Base-by-base conservation (phyloP, 2,113 vertebrate genomes). In the Phaethon lepturus region DNA sequence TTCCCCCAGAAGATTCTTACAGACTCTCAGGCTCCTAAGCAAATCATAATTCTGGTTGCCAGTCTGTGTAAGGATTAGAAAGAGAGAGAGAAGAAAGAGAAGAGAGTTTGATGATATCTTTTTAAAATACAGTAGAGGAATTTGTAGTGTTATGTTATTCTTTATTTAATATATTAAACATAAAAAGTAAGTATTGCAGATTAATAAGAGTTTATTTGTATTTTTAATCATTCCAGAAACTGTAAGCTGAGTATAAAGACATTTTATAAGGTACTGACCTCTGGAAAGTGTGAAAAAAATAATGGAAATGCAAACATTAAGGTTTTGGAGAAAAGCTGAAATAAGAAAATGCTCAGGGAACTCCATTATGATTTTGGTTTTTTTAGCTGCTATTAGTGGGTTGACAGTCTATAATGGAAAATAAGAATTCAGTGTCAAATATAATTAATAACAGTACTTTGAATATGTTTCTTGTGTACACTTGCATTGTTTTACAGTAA, bases 1-100 rank as follows among this genome's bases (percentile, higher is more conserved):
- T 92, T 63, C 2, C 17, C 20, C 35, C 35, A 38, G 15, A 80
- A 95, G 60, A 85, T 73, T 74, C 38, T 94, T 91, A 62, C 55
- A 82, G n/a, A 44, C 75, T 96, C 73, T 94, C 79, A 82, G 79
- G 60, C 58, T 90, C 97, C 63, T 62, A 96, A 93, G 86, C 59
- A 92, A 77, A 87, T 91, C 17, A 6, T 49, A 73, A 47, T 87
- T 96, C 63, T 77, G 49, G 6, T 74, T 96, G 53, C 47, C 60
- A 58, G 49, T 47, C 31, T 89, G 24, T 79, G 20, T 45, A 86
- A 73, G 52, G 10, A 49, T 87, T 78, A 55, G 44, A 69, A 90
- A 80, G 86, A 44, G 24, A 44, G 24, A 71, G 28, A 93, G 18
- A 35, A 85, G 12, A 71, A 90, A 47, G 28, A 56, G 52, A 63